Evolutionary conservation across 1,140 invertebrate genomes (phyloP).

Genomic region (Habropoda laboriosa): DNA sequence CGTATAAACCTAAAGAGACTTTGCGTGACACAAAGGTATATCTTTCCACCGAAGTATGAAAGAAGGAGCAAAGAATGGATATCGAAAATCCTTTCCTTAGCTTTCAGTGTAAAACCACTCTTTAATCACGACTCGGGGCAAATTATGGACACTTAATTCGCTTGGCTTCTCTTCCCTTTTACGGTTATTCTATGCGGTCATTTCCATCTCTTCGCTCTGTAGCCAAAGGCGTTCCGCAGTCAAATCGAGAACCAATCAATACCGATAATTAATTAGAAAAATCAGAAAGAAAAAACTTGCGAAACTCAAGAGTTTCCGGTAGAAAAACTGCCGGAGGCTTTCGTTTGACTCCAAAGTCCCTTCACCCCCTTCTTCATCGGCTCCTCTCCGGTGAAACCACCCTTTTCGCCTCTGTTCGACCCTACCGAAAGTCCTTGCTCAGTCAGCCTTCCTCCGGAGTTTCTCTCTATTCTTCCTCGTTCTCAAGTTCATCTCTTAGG

Average conservation of each 20-base stretch:
- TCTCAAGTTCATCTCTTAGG: conserved; percentile 56
- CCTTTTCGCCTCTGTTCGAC: conserved; percentile 41
- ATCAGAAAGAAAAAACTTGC: conserved; percentile 67
- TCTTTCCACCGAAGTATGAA: neutral
- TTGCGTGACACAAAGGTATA: neutral
- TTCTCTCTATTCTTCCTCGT: conserved; percentile 55
- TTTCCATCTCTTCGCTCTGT: conserved; percentile 59
- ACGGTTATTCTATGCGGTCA: conserved; percentile 63
- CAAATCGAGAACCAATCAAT: conserved; percentile 74
- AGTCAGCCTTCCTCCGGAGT: conserved; percentile 34
- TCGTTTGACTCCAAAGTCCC: conserved; percentile 59
- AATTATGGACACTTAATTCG: conserved; percentile 67
- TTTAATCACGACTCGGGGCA: conserved; percentile 63
- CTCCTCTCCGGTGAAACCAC: conserved; percentile 19
- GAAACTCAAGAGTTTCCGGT: conserved; percentile 66
- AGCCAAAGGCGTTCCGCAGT: conserved; percentile 60
- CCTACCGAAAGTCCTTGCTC: conserved; percentile 50
- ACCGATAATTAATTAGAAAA: conserved; percentile 78
- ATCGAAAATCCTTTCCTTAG: conserved; percentile 57
- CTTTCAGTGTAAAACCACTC: conserved; percentile 46
- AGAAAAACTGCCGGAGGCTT: conserved; percentile 69
- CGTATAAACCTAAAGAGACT: neutral
- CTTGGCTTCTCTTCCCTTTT: conserved; percentile 55
- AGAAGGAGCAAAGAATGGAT: conserved; percentile 20
- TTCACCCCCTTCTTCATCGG: conserved; percentile 34